phyloP scores from a whole-genome alignment of 2,113 vertebrate species.

The Hippocampus zosterae region DNA sequence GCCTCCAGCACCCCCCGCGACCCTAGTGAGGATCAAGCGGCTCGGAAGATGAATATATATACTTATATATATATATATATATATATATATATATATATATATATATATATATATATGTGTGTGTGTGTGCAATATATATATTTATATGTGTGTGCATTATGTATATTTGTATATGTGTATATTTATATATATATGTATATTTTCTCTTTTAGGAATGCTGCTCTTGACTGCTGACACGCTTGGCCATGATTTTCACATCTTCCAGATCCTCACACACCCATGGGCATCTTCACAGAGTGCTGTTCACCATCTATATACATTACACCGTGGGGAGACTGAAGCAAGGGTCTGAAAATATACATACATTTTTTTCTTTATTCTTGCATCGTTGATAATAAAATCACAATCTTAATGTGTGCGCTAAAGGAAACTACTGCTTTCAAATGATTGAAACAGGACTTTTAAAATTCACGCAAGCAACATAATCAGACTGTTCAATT shows the following conservation, averaged over 20 bases:
- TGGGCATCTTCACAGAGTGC: constrained; percentile 95
- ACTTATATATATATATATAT: too few species aligned
- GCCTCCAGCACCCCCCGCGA: too few species aligned
- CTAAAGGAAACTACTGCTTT: neutral
- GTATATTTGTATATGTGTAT: neutral
- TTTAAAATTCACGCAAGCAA: too few species aligned
- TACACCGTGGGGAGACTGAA: constrained; percentile 98
- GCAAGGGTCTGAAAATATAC: constrained; percentile 80
- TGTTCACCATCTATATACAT: constrained; percentile 94
- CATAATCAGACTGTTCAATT: neutral
- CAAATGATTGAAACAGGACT: neutral
- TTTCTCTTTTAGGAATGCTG: constrained; percentile 81
- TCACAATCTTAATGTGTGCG: neutral
- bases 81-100: too few species aligned
- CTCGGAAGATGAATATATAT: too few species aligned
- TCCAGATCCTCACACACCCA: constrained; percentile 95
- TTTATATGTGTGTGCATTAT: too few species aligned
- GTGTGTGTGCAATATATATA: too few species aligned
- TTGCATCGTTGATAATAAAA: neutral
- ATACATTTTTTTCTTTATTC: neutral
- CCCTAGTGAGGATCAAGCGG: too few species aligned
- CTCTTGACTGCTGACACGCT: constrained; percentile 92
- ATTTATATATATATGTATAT: neutral
- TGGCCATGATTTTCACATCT: constrained; percentile 97
- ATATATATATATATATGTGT: too few species aligned